Percentiles rank a stretch among this genome's conserved stretches.
Evolutionary conservation across 2,797 vertebrate genomes (phyloP).

Genomic region (Zenarchopterus dispar): DNA sequence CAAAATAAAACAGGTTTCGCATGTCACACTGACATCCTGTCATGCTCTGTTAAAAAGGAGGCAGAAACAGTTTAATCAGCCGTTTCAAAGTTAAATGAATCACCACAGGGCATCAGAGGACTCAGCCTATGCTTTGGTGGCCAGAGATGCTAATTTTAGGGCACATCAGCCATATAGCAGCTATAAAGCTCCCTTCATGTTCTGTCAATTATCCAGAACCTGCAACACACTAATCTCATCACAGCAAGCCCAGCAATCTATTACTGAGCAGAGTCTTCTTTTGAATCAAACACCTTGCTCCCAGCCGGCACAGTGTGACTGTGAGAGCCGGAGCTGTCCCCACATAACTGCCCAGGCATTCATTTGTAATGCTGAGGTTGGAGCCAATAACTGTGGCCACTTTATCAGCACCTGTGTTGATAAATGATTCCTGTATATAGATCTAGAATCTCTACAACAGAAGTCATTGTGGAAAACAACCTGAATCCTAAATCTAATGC

Average conservation of each 20-base stretch:
- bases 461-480: constrained; percentile 1
- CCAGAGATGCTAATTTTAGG: constrained; percentile 53
- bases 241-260: constrained; percentile 54
- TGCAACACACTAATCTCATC: constrained; percentile 66
- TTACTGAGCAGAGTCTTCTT: constrained; percentile 53
- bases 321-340: constrained; percentile 35
- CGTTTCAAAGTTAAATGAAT: constrained; percentile 69
- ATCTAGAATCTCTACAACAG: constrained; percentile 7
- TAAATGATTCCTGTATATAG: constrained; percentile 19
- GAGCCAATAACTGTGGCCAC: constrained; percentile 40
- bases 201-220: constrained; percentile 52
- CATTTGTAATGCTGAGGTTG: constrained; percentile 53
- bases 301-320: constrained; percentile 37
- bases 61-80: constrained; percentile 71
- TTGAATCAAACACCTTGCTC: constrained; percentile 55
- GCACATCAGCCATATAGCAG: constrained; percentile 50
- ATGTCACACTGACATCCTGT: constrained; percentile 61
- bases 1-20: constrained; percentile 52
- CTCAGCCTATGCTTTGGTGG: constrained; percentile 46
- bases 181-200: constrained; percentile 53
- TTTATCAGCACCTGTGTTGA: constrained; percentile 51
- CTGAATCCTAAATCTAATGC: constrained; percentile 21
- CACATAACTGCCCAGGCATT: constrained; percentile 33
- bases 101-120: constrained; percentile 60
- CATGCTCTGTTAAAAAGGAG: constrained; percentile 55